A percentile compares a stretch with the other conserved stretches of the same genome.
Conservation (phyloP, 2,797 vertebrate genomes). For the Sitta carolinensis region DNA sequence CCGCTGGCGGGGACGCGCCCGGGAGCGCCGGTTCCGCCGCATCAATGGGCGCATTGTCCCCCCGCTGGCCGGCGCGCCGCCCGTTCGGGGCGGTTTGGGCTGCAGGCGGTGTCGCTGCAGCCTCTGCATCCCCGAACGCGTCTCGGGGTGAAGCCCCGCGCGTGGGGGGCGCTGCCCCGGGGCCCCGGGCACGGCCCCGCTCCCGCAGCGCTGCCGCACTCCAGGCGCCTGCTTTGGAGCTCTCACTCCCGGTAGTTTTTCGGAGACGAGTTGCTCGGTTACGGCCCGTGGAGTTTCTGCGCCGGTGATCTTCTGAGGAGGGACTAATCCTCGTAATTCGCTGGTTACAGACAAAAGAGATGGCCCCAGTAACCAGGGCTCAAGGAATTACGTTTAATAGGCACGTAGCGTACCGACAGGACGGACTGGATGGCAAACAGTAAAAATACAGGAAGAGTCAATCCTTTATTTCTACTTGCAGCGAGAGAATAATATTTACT, state of each 20-base stretch:
- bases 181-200: background rate
- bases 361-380: background rate
- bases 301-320: conserved; percentile 1
- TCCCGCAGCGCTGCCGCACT: background rate
- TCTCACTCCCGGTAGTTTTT: background rate
- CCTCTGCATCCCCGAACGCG: background rate
- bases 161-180: background rate
- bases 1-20: background rate
- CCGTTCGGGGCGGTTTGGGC: background rate
- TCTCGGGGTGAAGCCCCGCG: background rate
- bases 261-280: background rate
- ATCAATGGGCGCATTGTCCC: background rate
- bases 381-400: background rate
- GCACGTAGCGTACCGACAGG: background rate
- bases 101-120: background rate
- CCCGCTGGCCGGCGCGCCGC: background rate
- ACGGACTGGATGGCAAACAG: background rate
- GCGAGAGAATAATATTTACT: conserved; percentile 44
- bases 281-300: background rate
- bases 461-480: background rate
- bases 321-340: background rate
- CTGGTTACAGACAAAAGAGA: conserved; percentile 7
- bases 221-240: background rate
- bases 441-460: background rate
- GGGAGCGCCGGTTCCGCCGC: background rate